A percentile compares a stretch with the other conserved stretches of the same genome.
These are phyloP conservation scores for Suncus etruscus DNA, from an alignment of 2,113 vertebrate species.

Conservation along the genomic window DNA sequence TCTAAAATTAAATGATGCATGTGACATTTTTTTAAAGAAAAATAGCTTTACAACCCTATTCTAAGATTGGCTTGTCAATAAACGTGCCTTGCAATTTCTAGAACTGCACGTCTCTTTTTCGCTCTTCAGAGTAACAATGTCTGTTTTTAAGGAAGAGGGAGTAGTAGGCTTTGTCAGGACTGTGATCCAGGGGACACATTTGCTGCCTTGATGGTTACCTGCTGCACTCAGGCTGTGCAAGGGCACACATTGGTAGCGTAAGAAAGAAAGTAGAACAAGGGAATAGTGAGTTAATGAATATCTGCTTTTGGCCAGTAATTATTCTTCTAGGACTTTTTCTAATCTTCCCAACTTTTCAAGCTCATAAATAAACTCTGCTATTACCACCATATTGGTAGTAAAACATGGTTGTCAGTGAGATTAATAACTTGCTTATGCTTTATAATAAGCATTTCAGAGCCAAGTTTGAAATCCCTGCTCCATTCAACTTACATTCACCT, in stretches of 20 bases:
- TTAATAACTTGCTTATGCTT: background rate
- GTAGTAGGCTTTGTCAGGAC: background rate
- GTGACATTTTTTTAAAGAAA: slow-evolving; percentile 48
- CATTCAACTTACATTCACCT: background rate
- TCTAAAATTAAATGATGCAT: slow-evolving; percentile 71
- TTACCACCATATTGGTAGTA: background rate
- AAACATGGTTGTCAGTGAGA: background rate
- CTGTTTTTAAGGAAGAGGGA: slow-evolving; percentile 45
- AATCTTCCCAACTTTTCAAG: background rate
- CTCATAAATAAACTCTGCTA: background rate
- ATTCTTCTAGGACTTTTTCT: background rate
- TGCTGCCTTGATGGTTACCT: background rate
- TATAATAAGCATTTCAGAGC: background rate
- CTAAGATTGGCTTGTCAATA: slow-evolving; percentile 59
- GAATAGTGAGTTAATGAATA: background rate
- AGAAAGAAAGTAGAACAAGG: background rate
- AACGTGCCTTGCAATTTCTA: slow-evolving; percentile 58
- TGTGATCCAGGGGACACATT: background rate
- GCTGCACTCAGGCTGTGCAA: background rate
- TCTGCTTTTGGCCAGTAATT: background rate
- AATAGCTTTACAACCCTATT: slow-evolving; percentile 17
- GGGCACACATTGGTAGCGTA: background rate
- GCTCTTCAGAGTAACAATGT: slow-evolving; percentile 51
- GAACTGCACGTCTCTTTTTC: slow-evolving; percentile 25
- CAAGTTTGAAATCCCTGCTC: background rate